A percentile compares a stretch with the other conserved stretches of the same genome.
These are phyloP conservation scores for Meandrusa payeni DNA, from an alignment of 2,888 invertebrate genomes.

Conservation along the genomic window DNA sequence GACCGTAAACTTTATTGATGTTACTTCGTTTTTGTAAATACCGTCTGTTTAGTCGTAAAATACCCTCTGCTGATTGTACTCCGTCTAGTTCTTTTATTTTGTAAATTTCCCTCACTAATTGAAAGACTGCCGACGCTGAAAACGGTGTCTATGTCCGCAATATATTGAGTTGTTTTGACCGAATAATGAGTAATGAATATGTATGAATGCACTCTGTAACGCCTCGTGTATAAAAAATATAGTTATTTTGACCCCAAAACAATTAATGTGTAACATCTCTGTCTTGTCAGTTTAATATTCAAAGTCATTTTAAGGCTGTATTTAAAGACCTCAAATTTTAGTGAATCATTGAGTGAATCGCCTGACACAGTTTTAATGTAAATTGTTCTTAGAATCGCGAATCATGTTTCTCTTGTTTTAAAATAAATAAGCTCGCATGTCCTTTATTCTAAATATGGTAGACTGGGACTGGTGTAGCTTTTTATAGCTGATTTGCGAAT, in stretches of 20 bases:
- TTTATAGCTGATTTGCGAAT: too few species aligned
- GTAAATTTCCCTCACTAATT: conserved; percentile 43
- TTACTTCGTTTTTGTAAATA: conserved; percentile 44
- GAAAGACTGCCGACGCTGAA: conserved; percentile 47
- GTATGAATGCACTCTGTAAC: conserved; percentile 28
- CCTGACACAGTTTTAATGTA: conserved; percentile 38
- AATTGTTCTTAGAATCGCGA: conserved; percentile 29
- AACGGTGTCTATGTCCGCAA: conserved; percentile 46
- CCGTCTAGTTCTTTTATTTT: conserved; percentile 44
- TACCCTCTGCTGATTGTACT: conserved; percentile 44
- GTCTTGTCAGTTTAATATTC: not conserved
- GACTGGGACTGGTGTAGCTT: too few species aligned
- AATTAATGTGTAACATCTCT: conserved; percentile 20
- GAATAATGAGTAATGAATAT: conserved; percentile 42
- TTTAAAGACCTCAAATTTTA: conserved; percentile 17
- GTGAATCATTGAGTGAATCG: conserved; percentile 40
- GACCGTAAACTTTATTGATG: conserved; percentile 59
- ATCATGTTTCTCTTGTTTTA: conserved; percentile 2
- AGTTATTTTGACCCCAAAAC: conserved; percentile 29
- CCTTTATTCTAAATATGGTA: too few species aligned
- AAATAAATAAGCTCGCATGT: too few species aligned
- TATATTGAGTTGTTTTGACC: conserved; percentile 22
- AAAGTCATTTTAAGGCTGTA: too few species aligned
- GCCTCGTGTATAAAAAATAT: conserved; percentile 20
- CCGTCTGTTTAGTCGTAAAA: conserved; percentile 37